A percentile compares a stretch with the other conserved stretches of the same genome.
Conservation (phyloP, 2,113 vertebrate genomes). For the Xiphophorus hellerii region DNA sequence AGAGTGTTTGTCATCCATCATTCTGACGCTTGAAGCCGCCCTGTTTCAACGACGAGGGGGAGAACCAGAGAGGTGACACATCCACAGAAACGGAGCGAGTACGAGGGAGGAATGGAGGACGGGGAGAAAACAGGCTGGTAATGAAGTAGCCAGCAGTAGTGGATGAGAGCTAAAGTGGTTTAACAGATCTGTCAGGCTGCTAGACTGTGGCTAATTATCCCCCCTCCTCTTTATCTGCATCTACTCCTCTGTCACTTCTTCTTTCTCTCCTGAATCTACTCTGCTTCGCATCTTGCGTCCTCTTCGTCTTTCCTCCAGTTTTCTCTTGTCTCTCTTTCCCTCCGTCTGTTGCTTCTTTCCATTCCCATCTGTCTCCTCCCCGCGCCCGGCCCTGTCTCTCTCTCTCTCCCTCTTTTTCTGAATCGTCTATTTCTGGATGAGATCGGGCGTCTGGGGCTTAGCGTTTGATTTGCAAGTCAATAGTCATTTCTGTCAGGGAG, state of each 20-base stretch:
- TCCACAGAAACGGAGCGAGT: constrained; percentile 6
- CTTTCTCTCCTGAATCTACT: constrained; percentile 30
- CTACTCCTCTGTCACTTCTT: constrained; percentile 55
- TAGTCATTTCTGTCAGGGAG: constrained; percentile 59
- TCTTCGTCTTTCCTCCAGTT: neutral
- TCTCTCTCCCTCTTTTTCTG: constrained; percentile 16
- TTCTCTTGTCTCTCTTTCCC: constrained; percentile 31
- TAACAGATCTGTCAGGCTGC: constrained; percentile 74
- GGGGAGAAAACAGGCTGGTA: constrained; percentile 56
- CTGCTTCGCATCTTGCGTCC: constrained; percentile 3
- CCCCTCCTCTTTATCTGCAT: constrained; percentile 63
- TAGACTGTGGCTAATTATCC: constrained; percentile 77
- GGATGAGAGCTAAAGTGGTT: constrained; percentile 71
- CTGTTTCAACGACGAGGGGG: constrained; percentile 34
- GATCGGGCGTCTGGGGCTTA: constrained; percentile 59
- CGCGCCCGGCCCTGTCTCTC: constrained; percentile 29
- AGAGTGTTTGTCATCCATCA: constrained; percentile 39
- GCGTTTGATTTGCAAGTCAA: constrained; percentile 76
- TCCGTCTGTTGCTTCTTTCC: constrained; percentile 59
- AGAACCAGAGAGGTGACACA: constrained; percentile 32
- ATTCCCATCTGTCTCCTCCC: constrained; percentile 61
- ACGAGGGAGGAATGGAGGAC: constrained; percentile 20
- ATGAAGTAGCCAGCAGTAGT: constrained; percentile 69
- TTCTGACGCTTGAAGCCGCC: constrained; percentile 45
- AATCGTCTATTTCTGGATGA: constrained; percentile 48